Evolutionary conservation across 2,888 invertebrate genomes (phyloP).

Genomic region (Hydropsyche betteni): DNA sequence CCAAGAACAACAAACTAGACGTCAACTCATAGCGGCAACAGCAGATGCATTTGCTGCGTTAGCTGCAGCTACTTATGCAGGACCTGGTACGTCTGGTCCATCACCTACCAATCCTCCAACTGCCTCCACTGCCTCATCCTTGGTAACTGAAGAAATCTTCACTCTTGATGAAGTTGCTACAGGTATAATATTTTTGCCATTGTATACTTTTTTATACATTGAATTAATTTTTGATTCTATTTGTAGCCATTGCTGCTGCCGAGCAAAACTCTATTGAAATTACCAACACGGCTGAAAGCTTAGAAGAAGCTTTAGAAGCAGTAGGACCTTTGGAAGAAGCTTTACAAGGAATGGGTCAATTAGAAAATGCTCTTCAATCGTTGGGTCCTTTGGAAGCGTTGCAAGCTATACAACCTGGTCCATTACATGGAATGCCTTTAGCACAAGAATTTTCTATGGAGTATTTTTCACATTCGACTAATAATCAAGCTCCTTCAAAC

Average conservation of each 20-base stretch:
- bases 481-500: constrained; percentile 15
- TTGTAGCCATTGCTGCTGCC: constrained; percentile 47
- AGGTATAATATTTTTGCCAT: constrained; percentile 54
- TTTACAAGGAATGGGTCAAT: constrained; percentile 20
- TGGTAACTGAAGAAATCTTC: constrained; percentile 59
- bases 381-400: constrained; percentile 58
- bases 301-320: constrained; percentile 59
- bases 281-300: constrained; percentile 45
- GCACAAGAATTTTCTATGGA: constrained; percentile 39
- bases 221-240: constrained; percentile 4
- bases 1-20: constrained; percentile 60
- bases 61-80: constrained; percentile 54
- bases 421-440: constrained; percentile 47
- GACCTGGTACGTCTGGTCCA: constrained; percentile 47
- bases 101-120: constrained; percentile 49
- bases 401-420: constrained; percentile 51
- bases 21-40: constrained; percentile 59
- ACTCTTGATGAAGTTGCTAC: constrained; percentile 63
- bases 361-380: constrained; percentile 52
- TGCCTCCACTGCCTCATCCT: constrained; percentile 56
- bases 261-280: constrained; percentile 51
- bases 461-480: constrained; percentile 29
- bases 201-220: not conserved
- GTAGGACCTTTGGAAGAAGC: constrained; percentile 53
- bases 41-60: constrained; percentile 61